A percentile compares a stretch with the other conserved stretches of the same genome.
These are phyloP conservation scores for Pantherophis alleghaniensis DNA, from an alignment of 2,797 vertebrate species.

Conservation along the genomic window DNA sequence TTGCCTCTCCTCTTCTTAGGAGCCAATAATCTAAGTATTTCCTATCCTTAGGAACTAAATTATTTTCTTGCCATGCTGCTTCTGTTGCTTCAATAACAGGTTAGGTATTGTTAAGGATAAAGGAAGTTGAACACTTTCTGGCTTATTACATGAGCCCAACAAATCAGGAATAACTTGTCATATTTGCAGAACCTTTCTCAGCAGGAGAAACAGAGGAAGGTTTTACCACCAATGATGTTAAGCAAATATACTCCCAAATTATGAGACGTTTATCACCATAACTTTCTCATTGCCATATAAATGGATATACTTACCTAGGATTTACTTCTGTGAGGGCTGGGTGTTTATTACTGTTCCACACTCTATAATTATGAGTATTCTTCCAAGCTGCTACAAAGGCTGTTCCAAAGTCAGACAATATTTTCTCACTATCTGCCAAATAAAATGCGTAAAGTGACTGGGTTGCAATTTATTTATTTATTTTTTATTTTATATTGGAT, in stretches of 20 bases:
- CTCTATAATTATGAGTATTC: conserved; percentile 91
- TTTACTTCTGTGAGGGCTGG: conserved; percentile 86
- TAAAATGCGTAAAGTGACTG: not conserved
- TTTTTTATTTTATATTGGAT: no score
- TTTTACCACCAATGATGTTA: not conserved
- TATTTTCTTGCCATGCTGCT: not conserved
- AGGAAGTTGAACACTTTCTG: not conserved
- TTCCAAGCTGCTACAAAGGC: conserved; percentile 88
- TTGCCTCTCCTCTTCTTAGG: not conserved
- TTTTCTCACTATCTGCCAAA: conserved; percentile 87
- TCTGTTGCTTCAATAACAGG: not conserved
- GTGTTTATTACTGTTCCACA: conserved; percentile 95
- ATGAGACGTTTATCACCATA: not conserved
- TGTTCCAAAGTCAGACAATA: conserved; percentile 86
- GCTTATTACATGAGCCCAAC: not conserved
- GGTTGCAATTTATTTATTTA: not conserved
- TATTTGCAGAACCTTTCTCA: not conserved
- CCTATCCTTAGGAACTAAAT: not conserved
- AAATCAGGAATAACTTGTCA: not conserved
- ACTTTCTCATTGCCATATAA: not conserved
- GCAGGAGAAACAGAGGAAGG: not conserved
- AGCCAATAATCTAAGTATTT: not conserved
- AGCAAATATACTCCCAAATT: not conserved
- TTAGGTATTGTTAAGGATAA: not conserved
- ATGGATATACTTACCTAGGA: conserved; percentile 77